Evolutionary conservation across 2,113 vertebrate species (phyloP).

Genomic region (Nyctereutes procyonoides): DNA sequence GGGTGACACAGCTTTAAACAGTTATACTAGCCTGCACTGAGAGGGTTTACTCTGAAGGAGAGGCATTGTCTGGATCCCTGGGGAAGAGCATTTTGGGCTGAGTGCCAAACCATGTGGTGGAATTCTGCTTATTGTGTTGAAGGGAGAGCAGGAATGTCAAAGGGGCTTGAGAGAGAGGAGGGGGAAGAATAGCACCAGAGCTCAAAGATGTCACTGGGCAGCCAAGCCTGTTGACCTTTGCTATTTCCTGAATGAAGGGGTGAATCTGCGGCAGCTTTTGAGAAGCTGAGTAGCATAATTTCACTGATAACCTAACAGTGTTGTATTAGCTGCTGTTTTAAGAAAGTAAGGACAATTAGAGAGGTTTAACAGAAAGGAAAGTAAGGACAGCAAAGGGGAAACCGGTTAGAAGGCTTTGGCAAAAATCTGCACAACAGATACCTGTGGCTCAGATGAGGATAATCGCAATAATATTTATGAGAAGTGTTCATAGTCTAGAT

Average conservation of each 20-base stretch:
- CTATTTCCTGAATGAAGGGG: background rate
- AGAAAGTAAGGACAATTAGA: background rate
- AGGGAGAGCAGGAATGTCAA: background rate
- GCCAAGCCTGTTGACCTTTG: too few species aligned
- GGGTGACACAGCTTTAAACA: background rate
- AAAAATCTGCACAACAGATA: background rate
- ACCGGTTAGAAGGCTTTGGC: background rate
- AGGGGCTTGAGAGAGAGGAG: background rate
- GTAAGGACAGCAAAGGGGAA: background rate
- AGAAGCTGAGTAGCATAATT: background rate
- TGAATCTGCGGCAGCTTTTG: background rate
- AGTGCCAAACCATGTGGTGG: background rate
- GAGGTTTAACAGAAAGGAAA: too few species aligned
- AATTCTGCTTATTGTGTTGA: background rate
- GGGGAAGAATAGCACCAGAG: background rate
- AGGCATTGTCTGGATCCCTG: background rate
- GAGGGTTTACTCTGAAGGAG: background rate
- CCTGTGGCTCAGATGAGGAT: background rate
- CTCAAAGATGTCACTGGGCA: background rate
- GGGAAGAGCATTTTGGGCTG: background rate
- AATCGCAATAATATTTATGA: background rate
- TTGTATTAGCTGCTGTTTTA: background rate
- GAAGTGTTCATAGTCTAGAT: background rate
- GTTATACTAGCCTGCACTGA: background rate
- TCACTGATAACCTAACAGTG: background rate